A percentile compares a stretch with the other conserved stretches of the same genome.
phyloP scores from a whole-genome alignment of 2,113 vertebrate genomes.

The Maccullochella peelii region DNA sequence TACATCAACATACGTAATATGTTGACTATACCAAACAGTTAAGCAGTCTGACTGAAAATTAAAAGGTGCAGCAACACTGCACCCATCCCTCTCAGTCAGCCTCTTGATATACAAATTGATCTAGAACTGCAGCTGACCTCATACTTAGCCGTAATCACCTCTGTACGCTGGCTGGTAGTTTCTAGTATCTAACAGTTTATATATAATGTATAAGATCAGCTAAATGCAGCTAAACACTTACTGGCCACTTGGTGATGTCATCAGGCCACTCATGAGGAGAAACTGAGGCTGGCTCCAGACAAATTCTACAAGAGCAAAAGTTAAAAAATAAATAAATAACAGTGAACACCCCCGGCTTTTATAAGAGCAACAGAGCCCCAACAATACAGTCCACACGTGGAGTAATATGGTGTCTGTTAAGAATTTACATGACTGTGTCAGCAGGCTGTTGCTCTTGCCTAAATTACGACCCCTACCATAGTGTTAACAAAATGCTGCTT shows the following conservation, averaged over 20 bases:
- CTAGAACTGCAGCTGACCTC: not conserved
- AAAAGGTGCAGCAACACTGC: not conserved
- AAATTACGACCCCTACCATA: not conserved
- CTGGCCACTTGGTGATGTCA: conserved; percentile 98
- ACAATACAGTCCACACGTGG: not conserved
- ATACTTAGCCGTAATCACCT: not conserved
- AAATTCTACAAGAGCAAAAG: conserved; percentile 85
- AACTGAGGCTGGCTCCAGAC: conserved; percentile 94
- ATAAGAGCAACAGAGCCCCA: not conserved
- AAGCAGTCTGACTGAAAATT: no score
- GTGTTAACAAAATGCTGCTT: not conserved
- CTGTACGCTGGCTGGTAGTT: not conserved
- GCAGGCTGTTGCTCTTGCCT: not conserved
- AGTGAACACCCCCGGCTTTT: not conserved
- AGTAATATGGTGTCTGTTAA: not conserved
- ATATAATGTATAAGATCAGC: not conserved
- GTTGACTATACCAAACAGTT: no score
- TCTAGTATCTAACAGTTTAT: not conserved
- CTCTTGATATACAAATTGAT: not conserved
- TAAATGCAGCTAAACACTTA: conserved; percentile 78
- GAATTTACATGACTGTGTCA: not conserved
- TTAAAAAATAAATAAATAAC: not conserved
- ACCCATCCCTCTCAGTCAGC: not conserved
- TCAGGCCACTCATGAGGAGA: conserved; percentile 96
- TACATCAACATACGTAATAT: not conserved